Evolutionary conservation across 2,888 invertebrate genomes (phyloP), one percentile per base, ranked within the genome.

Genomic region (Arge pagana): DNA sequence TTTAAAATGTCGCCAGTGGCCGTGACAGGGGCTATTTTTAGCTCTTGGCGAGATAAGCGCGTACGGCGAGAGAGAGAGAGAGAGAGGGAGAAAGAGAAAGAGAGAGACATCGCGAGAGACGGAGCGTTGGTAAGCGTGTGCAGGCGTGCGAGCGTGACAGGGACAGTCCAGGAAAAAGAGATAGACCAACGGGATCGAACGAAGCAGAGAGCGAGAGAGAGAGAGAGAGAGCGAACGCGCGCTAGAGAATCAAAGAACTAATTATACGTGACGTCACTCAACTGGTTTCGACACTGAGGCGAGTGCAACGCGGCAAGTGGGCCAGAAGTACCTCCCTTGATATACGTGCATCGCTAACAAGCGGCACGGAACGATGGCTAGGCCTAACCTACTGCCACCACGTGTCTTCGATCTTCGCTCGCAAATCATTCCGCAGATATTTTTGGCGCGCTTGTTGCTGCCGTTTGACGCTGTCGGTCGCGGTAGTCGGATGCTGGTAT

Each of bases 21-120:
- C 75, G 70, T 76, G 74, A 76, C 72, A 72, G 68, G 64, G 57
- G 70, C 68, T 75, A 75, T 73, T 75, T 75, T 75, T 75, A 74
- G 74, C 67, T 62, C 52, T 45, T 64, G 64, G 55, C 66, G 68
- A 74, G 75, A 75, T 74, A 75, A 75, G 74, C 73, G 64, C 58
- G 61, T 58, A 56, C 55, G 58, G 50, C 28, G 54, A 56, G 48
- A 55, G 52, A 36, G 50, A 48, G 55, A 53, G 57, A 53, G 58
- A 54, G 58, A 59, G 58, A 53, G 56, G 43, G 52, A 48, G 41
- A 51, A 37, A 31, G 53, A 50, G 45, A 33, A 33, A 18, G 42
- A 54, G 31, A 23, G 35, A 50, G 40, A 35, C 39, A 37, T 19
- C 19, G 26, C 23, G 21, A 45, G 33, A 48, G 28, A 35, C 28